phyloP scores from a whole-genome alignment of 1,140 invertebrate species.

The Bombus difficillimus region DNA sequence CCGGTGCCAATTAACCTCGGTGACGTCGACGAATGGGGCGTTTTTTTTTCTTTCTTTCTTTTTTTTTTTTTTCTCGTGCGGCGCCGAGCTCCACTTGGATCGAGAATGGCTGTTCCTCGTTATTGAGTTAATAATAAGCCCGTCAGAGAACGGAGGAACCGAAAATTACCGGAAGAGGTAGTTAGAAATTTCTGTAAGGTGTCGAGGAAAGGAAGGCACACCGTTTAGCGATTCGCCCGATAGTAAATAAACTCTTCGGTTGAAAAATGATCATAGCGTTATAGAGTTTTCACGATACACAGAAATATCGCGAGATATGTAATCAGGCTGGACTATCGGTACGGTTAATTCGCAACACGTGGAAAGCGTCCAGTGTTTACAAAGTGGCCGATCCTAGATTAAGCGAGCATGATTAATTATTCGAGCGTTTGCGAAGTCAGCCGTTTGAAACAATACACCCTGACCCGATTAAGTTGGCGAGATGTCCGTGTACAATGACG shows the following conservation, averaged over 20 bases:
- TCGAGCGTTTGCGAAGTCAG: slow-evolving; percentile 40
- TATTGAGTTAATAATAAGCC: neutral
- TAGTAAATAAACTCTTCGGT: neutral
- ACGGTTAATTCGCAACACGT: slow-evolving; percentile 36
- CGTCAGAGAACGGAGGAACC: neutral
- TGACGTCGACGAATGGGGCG: neutral
- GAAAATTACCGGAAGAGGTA: neutral
- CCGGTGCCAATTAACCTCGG: slow-evolving; percentile 24
- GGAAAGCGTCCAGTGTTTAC: slow-evolving; percentile 56
- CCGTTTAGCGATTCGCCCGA: neutral
- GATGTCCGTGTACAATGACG: neutral
- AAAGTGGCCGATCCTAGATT: slow-evolving; percentile 65
- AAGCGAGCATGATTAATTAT: slow-evolving; percentile 63
- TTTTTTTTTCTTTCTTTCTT: neutral
- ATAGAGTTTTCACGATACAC: slow-evolving; percentile 3
- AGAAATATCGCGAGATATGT: slow-evolving; percentile 28
- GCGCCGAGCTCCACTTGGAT: too few relatives aligned
- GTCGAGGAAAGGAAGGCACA: neutral
- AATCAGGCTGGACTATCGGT: slow-evolving; percentile 54
- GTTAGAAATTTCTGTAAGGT: neutral
- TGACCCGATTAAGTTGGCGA: slow-evolving; percentile 41
- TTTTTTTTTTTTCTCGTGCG: too few relatives aligned
- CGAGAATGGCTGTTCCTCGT: neutral
- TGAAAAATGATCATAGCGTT: neutral
- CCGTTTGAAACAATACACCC: slow-evolving; percentile 51